Base-by-base conservation (phyloP, 1,140 invertebrate genomes). In the Akabosia matsudoensis region DNA sequence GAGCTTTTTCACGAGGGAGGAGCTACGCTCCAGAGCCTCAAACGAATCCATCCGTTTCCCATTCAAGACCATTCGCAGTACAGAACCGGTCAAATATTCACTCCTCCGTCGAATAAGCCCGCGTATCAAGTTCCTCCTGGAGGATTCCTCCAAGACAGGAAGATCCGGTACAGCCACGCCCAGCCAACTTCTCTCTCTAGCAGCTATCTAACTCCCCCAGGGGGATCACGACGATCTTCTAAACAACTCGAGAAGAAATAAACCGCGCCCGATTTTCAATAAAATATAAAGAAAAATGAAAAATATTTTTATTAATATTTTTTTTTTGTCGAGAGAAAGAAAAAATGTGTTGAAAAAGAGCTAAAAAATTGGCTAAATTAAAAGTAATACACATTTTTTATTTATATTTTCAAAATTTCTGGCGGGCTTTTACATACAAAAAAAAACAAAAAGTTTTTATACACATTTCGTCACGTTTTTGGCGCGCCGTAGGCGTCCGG, bases 401-500 rank as follows among this genome's bases (percentile, higher is more conserved):
- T 16, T 24, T 4, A 56, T 7, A 16, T 16, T 56, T 45, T 10
- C 37, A 24, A 56, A 30, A 67, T 30, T 67, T 22, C 61, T 67
- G n/a, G 31, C 61, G 28, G n/a, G 1, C 10, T 30, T 4, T 3
- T 67, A 67, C 61, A 30, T 31, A 30, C 13, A 7, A n/a, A 30
- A 67, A 67, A 67, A 67, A 67, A 56, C n/a, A 56, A 7, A 56
- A 45, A 45, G 18, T 45, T 10, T 45, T 45, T 18, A 45, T 18
- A 45, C 54, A 24, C 24, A 56, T 16, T 16, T 16, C n/a, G 22
- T 67, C 31, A 67, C 61, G 61, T 71, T 67, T 76, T 84, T 16
- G 93, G 93, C 30, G 93, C 94, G 24, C 96, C 96, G 87, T 96
- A 98, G 13, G 96, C 96, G 88, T 98, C 97, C 0, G 97, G 97